Percentiles rank a stretch among this genome's conserved stretches.
These are phyloP conservation scores for Pseudomyrmex concolor DNA, from an alignment of 1,140 invertebrate species.

Conservation along the genomic window DNA sequence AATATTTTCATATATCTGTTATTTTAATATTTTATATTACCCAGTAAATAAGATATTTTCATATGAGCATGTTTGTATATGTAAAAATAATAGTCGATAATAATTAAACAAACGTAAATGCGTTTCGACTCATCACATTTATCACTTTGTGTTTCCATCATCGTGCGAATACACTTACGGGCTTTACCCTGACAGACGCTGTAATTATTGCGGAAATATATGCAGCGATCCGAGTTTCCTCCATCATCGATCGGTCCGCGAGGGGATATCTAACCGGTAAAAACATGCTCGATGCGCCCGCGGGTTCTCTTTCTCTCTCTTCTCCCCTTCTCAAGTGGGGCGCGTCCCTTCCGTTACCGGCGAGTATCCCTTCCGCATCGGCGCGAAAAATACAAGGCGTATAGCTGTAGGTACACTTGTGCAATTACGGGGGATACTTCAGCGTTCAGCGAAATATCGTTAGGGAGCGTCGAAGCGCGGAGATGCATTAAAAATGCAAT, in stretches of 20 bases:
- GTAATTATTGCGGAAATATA: slow-evolving; percentile 61
- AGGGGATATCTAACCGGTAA: slow-evolving; percentile 62
- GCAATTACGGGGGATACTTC: slow-evolving; percentile 41
- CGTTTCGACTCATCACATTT: neutral
- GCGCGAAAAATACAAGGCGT: slow-evolving; percentile 53
- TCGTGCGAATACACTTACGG: neutral
- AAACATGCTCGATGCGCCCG: slow-evolving; percentile 59
- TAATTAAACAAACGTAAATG: neutral
- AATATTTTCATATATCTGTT: neutral
- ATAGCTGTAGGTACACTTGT: slow-evolving; percentile 11
- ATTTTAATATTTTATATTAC: too few species aligned
- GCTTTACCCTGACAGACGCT: neutral
- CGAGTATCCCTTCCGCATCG: slow-evolving; percentile 58
- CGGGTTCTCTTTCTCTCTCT: neutral
- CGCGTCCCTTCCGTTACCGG: slow-evolving; percentile 60
- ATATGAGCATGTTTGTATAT: too few species aligned
- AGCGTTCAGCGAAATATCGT: slow-evolving; percentile 15
- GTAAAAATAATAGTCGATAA: neutral
- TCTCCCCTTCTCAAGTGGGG: slow-evolving; percentile 35
- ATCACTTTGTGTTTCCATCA: neutral
- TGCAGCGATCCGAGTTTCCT: slow-evolving; percentile 61
- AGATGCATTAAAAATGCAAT: slow-evolving; percentile 25
- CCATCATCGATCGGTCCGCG: slow-evolving; percentile 59
- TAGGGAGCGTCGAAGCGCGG: slow-evolving; percentile 10
- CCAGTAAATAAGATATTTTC: neutral